Evolutionary conservation across 2,797 vertebrate species (phyloP).

Genomic region (Gambusia yucatana): DNA sequence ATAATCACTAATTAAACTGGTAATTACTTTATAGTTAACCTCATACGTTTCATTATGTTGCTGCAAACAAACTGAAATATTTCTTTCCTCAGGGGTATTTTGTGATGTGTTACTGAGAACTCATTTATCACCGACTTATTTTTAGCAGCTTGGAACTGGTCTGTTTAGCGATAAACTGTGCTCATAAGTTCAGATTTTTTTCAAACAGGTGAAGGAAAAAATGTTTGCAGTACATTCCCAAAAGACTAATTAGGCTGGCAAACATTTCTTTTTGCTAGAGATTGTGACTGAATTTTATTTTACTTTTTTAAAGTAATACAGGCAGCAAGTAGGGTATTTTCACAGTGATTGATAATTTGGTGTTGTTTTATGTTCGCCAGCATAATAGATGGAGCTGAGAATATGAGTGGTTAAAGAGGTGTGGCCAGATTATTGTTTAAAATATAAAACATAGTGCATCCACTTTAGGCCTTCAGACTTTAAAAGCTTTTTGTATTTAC

Average conservation of each 20-base stretch:
- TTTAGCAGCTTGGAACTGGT: slow-evolving; percentile 2
- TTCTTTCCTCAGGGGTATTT: neutral
- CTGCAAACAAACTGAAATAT: slow-evolving; percentile 3
- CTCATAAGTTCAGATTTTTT: neutral
- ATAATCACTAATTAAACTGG: slow-evolving; percentile 23
- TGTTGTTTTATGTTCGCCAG: neutral
- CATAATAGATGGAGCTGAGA: neutral
- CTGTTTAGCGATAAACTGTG: slow-evolving; percentile 1
- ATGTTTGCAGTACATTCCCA: neutral
- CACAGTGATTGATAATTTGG: neutral
- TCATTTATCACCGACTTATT: slow-evolving; percentile 19
- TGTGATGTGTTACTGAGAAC: slow-evolving; percentile 15
- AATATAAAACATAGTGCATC: neutral
- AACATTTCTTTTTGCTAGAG: slow-evolving; percentile 14
- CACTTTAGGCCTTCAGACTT: neutral
- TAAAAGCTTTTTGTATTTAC: neutral
- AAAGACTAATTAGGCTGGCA: slow-evolving; percentile 9
- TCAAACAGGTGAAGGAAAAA: slow-evolving; percentile 5
- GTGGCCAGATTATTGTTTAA: neutral
- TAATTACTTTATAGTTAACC: slow-evolving; percentile 30
- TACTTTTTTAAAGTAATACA: neutral
- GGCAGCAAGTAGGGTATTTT: slow-evolving; percentile 1
- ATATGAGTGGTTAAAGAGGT: neutral
- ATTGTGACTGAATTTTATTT: neutral
- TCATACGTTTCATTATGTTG: neutral